Evolutionary conservation across 2,888 invertebrate genomes (phyloP).

Genomic region (Rhyacophila evoluta): DNA sequence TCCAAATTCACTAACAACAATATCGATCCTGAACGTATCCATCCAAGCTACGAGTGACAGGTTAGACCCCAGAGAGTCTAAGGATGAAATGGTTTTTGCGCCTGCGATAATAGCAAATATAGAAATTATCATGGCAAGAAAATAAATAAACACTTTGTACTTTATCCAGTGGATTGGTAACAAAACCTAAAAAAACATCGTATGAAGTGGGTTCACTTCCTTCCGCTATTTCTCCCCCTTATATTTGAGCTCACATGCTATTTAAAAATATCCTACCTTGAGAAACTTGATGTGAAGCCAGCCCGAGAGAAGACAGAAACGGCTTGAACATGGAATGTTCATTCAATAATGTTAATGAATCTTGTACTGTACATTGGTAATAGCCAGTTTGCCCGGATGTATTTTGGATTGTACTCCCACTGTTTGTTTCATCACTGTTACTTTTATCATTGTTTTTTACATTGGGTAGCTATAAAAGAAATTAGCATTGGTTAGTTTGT

Average conservation of each 20-base stretch:
- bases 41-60: conserved; percentile 86
- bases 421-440: conserved; percentile 1
- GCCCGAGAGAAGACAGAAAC: conserved; percentile 87
- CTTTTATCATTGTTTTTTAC: conserved; percentile 33
- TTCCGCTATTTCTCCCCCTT: too few species aligned
- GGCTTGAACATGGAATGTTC: conserved; percentile 96
- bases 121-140: too few species aligned
- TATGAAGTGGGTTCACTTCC: too few species aligned
- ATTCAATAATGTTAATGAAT: conserved; percentile 86
- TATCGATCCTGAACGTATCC: conserved; percentile 91
- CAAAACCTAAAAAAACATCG: too few species aligned
- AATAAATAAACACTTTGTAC: too few species aligned
- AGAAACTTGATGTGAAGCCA: conserved; percentile 88
- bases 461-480: conserved; percentile 33
- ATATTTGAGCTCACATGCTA: too few species aligned
- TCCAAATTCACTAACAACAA: conserved; percentile 91
- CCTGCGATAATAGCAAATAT: conserved; percentile 57
- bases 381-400: conserved; percentile 36
- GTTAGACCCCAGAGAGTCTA: conserved; percentile 91
- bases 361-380: conserved; percentile 79
- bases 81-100: conserved; percentile 73
- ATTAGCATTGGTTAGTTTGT: too few species aligned
- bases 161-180: too few species aligned
- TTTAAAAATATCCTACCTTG: conserved; percentile 63
- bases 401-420: not conserved